A percentile compares a stretch with the other conserved stretches of the same genome.
Conservation (phyloP, 2,797 vertebrate species). For the Etheostoma perlongum region DNA sequence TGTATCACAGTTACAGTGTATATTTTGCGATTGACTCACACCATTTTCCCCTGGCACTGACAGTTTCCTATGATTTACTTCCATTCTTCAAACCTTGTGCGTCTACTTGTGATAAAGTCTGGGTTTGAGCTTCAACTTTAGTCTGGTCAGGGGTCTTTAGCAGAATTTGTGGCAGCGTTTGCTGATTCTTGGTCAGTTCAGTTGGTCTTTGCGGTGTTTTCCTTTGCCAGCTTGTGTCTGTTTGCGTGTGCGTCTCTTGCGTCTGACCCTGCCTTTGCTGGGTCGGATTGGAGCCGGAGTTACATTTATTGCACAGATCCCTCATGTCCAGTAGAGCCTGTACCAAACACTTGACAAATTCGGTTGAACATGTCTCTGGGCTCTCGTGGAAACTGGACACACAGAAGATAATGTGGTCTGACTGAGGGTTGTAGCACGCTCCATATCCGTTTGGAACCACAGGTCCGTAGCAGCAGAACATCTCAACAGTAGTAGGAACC, state of each 20-base stretch:
- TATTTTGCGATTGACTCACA: conserved; percentile 21
- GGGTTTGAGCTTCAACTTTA: conserved; percentile 55
- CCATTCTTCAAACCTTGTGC: conserved; percentile 34
- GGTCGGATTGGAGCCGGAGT: conserved; percentile 1
- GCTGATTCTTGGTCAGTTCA: conserved; percentile 42
- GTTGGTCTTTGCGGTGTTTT: conserved; percentile 35
- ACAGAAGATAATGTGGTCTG: conserved; percentile 92
- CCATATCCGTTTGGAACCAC: conserved; percentile 95
- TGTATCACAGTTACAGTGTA: conserved; percentile 41
- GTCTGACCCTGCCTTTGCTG: conserved; percentile 39
- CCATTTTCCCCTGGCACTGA: conserved; percentile 9
- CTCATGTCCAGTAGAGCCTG: conserved; percentile 89
- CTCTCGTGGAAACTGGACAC: conserved; percentile 93
- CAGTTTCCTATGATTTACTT: conserved; percentile 40
- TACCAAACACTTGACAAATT: conserved; percentile 87
- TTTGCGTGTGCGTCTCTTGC: conserved; percentile 59
- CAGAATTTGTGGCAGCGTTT: conserved; percentile 52
- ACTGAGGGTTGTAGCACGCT: conserved; percentile 94
- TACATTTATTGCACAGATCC: conserved; percentile 85
- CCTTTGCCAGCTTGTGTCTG: conserved; percentile 59
- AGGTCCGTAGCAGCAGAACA: conserved; percentile 98
- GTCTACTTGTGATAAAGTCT: conserved; percentile 48
- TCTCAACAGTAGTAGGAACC: conserved; percentile 94
- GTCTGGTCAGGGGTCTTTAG: conserved; percentile 57
- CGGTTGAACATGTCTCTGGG: conserved; percentile 87